Evolutionary conservation across 2,113 vertebrate genomes (phyloP).

Genomic region (Calidris pugnax): DNA sequence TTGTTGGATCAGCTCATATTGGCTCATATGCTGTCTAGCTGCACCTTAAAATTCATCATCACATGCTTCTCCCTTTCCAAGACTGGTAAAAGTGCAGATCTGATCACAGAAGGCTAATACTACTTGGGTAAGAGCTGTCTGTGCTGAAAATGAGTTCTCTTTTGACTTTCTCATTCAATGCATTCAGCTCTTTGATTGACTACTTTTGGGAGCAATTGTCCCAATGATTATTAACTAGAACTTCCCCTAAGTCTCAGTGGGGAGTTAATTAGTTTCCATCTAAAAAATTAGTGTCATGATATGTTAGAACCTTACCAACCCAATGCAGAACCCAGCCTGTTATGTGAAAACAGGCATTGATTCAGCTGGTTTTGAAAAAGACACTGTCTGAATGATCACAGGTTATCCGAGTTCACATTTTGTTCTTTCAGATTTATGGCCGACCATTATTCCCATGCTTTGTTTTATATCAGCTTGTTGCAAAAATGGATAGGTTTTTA

Average conservation of each 20-base stretch:
- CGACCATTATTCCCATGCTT: background rate
- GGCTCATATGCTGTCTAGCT: background rate
- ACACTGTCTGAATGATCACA: background rate
- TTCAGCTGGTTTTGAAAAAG: background rate
- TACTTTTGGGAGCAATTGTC: background rate
- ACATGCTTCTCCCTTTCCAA: background rate
- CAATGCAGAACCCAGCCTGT: background rate
- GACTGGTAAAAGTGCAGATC: background rate
- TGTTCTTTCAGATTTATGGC: background rate
- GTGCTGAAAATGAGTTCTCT: background rate
- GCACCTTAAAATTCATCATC: background rate
- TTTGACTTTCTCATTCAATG: background rate
- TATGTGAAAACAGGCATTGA: background rate
- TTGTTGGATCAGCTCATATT: background rate
- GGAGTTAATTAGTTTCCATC: background rate
- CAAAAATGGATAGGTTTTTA: background rate
- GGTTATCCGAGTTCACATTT: background rate
- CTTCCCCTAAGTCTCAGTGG: background rate
- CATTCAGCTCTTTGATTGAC: background rate
- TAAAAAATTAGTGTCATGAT: background rate
- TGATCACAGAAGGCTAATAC: background rate
- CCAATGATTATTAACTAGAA: background rate
- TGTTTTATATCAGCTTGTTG: background rate
- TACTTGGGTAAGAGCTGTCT: background rate
- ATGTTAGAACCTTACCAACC: background rate